A percentile compares a stretch with the other conserved stretches of the same genome.
phyloP scores from a whole-genome alignment of 1,140 invertebrate genomes.

The Drosophila paulistorum region DNA sequence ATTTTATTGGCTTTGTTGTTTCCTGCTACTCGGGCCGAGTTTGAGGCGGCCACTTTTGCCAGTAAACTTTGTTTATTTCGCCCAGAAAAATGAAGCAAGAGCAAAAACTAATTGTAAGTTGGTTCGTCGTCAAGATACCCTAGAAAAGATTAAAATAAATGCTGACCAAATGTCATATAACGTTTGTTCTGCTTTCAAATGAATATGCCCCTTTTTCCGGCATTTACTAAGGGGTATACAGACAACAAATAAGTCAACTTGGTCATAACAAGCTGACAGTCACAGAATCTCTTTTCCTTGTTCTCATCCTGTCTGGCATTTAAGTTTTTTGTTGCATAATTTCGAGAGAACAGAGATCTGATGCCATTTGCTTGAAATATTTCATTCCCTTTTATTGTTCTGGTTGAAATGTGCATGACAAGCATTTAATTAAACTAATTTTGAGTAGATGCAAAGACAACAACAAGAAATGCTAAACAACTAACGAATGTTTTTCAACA shows the following conservation, averaged over 20 bases:
- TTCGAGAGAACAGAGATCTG: conserved; percentile 32
- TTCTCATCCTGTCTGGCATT: conserved; percentile 38
- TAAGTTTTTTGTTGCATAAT: conserved; percentile 50
- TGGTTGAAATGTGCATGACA: conserved; percentile 23
- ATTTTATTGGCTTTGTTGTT: conserved; percentile 58
- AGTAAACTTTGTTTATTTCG: conserved; percentile 58
- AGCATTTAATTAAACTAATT: conserved; percentile 70
- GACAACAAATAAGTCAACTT: conserved; percentile 61
- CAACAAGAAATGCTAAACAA: conserved; percentile 17
- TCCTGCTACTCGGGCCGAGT: conserved; percentile 43
- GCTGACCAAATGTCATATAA: no score
- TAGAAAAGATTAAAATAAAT: neutral
- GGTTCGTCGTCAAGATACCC: neutral
- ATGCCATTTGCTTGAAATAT: conserved; percentile 19
- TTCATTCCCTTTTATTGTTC: neutral
- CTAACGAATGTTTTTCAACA: conserved; percentile 29
- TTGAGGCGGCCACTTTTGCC: conserved; percentile 43
- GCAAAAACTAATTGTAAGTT: neutral
- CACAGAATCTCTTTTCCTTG: conserved; percentile 17
- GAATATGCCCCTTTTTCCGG: neutral
- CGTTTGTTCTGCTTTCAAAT: neutral
- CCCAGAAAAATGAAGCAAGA: conserved; percentile 23
- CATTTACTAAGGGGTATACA: neutral
- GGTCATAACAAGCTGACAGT: conserved; percentile 46
- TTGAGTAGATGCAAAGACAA: conserved; percentile 50